phyloP scores from a whole-genome alignment of 2,797 vertebrate species.

The Calcarius lapponicus region DNA sequence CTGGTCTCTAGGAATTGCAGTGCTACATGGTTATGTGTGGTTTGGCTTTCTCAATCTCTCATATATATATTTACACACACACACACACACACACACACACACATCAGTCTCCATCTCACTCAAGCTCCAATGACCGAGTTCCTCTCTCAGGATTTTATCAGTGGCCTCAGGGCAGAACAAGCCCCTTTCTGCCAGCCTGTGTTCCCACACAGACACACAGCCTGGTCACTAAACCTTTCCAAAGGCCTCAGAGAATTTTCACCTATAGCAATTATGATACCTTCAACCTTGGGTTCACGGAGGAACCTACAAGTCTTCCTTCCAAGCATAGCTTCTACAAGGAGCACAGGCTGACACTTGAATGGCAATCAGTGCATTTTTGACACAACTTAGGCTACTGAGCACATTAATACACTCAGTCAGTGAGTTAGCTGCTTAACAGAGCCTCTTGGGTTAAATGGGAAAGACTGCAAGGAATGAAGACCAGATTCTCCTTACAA shows the following conservation, averaged over 20 bases:
- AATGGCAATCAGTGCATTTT: not conserved
- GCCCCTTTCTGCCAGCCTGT: not conserved
- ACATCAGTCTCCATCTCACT: not conserved
- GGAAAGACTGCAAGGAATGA: not conserved
- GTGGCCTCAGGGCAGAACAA: not conserved
- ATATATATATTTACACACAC: rapidly evolving
- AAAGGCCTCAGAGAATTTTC: not conserved
- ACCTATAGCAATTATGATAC: not conserved
- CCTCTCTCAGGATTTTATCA: not conserved
- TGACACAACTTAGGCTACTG: not conserved
- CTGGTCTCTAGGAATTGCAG: conserved; percentile 7
- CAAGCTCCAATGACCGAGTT: not conserved
- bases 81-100: too few relatives aligned
- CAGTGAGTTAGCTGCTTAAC: not conserved
- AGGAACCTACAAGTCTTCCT: not conserved
- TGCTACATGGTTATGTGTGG: not conserved
- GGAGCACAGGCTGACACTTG: not conserved
- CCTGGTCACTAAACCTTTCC: not conserved
- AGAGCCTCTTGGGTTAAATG: not conserved
- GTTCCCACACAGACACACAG: not conserved
- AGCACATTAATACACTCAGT: not conserved
- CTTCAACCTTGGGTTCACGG: not conserved
- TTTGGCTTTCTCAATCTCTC: not conserved
- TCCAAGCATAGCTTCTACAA: not conserved
- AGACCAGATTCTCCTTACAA: not conserved